Evolutionary conservation across 2,888 invertebrate species (phyloP).

Genomic region (Drosophila paramelanica): DNA sequence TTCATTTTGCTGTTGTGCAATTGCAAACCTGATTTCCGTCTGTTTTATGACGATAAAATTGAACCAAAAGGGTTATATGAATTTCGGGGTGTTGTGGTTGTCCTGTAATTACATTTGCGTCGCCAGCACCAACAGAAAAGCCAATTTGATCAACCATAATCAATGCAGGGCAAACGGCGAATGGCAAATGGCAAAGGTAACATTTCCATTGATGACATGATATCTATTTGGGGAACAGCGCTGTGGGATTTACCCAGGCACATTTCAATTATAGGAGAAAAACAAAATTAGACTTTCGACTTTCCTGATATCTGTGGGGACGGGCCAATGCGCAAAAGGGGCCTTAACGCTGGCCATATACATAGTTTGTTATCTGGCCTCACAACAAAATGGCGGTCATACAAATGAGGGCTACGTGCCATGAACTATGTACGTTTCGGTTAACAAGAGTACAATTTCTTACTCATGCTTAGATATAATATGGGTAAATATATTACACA

Average conservation of each 20-base stretch:
- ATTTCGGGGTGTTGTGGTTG: background rate
- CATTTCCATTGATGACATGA: constrained; percentile 65
- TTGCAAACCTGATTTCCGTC: background rate
- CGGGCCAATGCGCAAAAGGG: constrained; percentile 51
- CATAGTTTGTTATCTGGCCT: constrained; percentile 48
- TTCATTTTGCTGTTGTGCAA: background rate
- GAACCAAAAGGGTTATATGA: constrained; percentile 39
- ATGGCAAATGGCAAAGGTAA: constrained; percentile 17
- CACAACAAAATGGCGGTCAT: constrained; percentile 63
- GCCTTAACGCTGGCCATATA: constrained; percentile 25
- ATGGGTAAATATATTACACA: background rate
- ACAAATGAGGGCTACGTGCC: constrained; percentile 59
- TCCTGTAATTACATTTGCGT: constrained; percentile 50
- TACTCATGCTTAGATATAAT: background rate
- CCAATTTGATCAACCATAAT: constrained; percentile 57
- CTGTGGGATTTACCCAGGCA: constrained; percentile 60
- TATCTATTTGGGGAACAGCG: constrained; percentile 55
- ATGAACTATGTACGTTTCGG: constrained; percentile 36
- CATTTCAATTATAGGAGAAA: constrained; percentile 69
- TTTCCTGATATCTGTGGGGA: constrained; percentile 56
- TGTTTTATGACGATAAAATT: constrained; percentile 36
- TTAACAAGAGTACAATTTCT: background rate
- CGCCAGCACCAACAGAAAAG: constrained; percentile 18
- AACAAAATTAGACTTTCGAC: constrained; percentile 72
- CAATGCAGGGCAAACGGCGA: constrained; percentile 44